Base-by-base conservation (phyloP, 2,113 vertebrate species). In the Psilopsiagon aurifrons region DNA sequence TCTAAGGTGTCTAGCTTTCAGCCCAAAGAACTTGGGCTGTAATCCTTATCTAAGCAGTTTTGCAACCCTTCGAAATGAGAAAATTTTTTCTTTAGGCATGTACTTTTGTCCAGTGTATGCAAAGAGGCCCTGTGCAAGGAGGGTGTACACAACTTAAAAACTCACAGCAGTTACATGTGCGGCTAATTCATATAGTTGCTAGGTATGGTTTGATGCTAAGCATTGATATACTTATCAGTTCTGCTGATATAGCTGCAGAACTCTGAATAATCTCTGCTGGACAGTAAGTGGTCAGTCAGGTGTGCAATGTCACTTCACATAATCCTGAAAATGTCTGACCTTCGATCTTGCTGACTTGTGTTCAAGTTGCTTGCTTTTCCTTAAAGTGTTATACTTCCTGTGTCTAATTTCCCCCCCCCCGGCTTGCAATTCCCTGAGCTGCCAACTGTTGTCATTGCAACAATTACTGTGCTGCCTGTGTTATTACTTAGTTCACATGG, bases 381-480 rank as follows among this genome's bases (percentile, higher is more conserved):
- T 63, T 46, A 59, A 49, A 29, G 28, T 63, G 13, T 37, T 74
- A 4, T 15, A 46, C 74, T 60, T 90, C 86, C 31, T 31, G 19
- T 8, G 6, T 27, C 55, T 59, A 5, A 44, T 11, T 67, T 81
- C 43, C 1, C 6, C 9, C 3, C 9, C 3, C 14, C 68, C n/a
- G n/a, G n/a, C n/a, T 66, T 10, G 19, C 27, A 64, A 55, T 75
- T 92, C 51, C 60, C 60, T 71, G 71, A 93, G n/a, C 76, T 95
- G 88, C 76, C 80, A 88, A 4, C 68, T 81, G 7, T 24, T 81
- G 37, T 37, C 86, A 66, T 57, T 70, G 68, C 60, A 88, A 92
- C 43, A 78, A 81, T 86, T 94, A 83, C 60, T 92, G 91, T 93
- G 90, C 80, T 88, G 46, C 60, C 49, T 35, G 7, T 81, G 37